Conservation (phyloP, 2,113 vertebrate species). For the Riparia riparia region DNA sequence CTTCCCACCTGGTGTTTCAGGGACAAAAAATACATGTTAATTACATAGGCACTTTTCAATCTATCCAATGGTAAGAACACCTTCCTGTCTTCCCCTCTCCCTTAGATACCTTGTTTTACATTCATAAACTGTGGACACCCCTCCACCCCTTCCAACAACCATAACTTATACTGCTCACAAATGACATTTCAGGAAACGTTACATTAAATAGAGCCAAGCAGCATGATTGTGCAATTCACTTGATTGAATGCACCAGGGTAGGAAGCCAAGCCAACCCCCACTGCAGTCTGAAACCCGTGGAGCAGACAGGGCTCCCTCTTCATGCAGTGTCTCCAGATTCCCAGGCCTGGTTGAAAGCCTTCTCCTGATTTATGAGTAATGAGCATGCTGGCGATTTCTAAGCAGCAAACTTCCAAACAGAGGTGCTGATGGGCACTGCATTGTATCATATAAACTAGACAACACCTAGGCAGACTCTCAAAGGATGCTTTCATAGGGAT, state of each 20-base stretch:
- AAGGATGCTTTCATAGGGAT: constrained; percentile 34
- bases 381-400: constrained; percentile 41
- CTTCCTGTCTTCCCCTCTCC: background rate
- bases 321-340: background rate
- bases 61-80: background rate
- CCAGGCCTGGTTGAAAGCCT: constrained; percentile 27
- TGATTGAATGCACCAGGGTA: constrained; percentile 27
- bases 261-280: constrained; percentile 8
- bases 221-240: constrained; percentile 6
- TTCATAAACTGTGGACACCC: background rate
- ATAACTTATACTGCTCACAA: background rate
- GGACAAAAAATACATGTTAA: background rate
- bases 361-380: constrained; percentile 44
- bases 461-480: constrained; percentile 58
- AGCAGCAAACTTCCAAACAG: constrained; percentile 24
- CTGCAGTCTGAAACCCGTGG: background rate
- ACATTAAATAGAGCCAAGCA: constrained; percentile 3
- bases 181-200: constrained; percentile 30
- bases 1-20: background rate
- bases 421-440: constrained; percentile 55
- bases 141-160: background rate
- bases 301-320: constrained; percentile 44
- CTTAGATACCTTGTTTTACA: background rate
- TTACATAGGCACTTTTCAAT: background rate
- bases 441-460: constrained; percentile 33